Evolutionary conservation across 2,113 vertebrate genomes (phyloP).

Genomic region (Tachysurus fulvidraco): DNA sequence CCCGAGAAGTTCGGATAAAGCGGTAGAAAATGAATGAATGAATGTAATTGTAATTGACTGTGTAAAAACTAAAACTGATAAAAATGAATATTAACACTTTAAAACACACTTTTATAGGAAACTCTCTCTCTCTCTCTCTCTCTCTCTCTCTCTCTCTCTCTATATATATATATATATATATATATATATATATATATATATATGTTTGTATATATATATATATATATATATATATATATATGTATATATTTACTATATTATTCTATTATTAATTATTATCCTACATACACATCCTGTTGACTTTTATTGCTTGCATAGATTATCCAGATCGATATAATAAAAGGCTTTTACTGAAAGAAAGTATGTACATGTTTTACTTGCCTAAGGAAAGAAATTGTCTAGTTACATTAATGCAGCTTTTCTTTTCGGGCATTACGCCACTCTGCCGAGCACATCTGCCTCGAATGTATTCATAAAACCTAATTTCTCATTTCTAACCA

Average conservation of each 20-base stretch:
- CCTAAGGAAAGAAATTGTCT: background rate
- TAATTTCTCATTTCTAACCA: slow-evolving; percentile 14
- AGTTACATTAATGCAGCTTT: background rate
- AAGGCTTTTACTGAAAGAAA: background rate
- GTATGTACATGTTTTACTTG: background rate
- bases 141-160: too few relatives aligned
- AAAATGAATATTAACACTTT: background rate
- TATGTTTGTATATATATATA: too few relatives aligned
- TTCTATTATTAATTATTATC: background rate
- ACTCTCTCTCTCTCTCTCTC: too few relatives aligned
- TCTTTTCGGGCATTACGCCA: background rate
- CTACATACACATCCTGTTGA: background rate
- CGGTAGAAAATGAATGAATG: too few relatives aligned
- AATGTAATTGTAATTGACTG: background rate
- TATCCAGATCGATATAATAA: background rate
- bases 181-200: too few relatives aligned
- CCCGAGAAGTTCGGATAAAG: too few relatives aligned
- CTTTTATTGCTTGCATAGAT: background rate
- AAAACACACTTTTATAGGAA: background rate
- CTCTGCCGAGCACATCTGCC: background rate
- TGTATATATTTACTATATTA: background rate
- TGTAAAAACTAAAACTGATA: background rate
- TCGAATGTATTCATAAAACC: background rate
- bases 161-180: too few relatives aligned
- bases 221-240: too few relatives aligned